Base-by-base conservation (phyloP, 2,888 invertebrate genomes). In the Parascotia fuliginaria region DNA sequence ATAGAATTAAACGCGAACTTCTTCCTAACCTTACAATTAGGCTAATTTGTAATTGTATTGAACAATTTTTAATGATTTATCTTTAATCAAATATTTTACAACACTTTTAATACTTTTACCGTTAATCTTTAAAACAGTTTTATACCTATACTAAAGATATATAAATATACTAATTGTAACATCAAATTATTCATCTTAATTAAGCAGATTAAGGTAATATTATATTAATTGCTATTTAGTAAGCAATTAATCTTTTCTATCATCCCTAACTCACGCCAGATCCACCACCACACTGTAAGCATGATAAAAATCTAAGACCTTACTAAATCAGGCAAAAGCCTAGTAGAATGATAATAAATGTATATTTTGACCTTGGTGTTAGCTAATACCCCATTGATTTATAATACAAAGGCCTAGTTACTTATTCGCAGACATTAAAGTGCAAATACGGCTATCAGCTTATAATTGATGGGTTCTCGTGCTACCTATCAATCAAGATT, bases 401-500 rank as follows among this genome's bases (percentile, higher is more conserved):
- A 66, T 60, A 60, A 51, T 57, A 70, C 61, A 70, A 68, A 60
- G 39, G 56, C 60, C 14, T 60, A 40, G 15, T 22, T 28, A 50
- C 37, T 34, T 64, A 61, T 62, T 74, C 68, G 60, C 70, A 65
- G 56, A 73, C 65, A 82, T 80, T 76, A 79, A 79, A 79, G 77
- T 82, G 83, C 68, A 85, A 87, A 85, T 84, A 71, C 77, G 75
- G 79, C 75, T 80, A 79, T 77, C 63, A 60, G 66, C 64, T 68
- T 71, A 71, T 78, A 84, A 89, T 86, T 85, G 83, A 87, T 87
- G 80, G 79, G 75, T 68, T 65, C 72, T 73, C 78, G 85, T 80
- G 77, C 77, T 67, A 76, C 79, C 85, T 80, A 88, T 89, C 86
- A 87, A 89, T 89, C 88, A 89, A 85, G 87, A 87, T 87, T 86